Evolutionary conservation across 2,888 invertebrate genomes (phyloP), one percentile per base, ranked within the genome.

Genomic region (Hirudinaria manillensis): DNA sequence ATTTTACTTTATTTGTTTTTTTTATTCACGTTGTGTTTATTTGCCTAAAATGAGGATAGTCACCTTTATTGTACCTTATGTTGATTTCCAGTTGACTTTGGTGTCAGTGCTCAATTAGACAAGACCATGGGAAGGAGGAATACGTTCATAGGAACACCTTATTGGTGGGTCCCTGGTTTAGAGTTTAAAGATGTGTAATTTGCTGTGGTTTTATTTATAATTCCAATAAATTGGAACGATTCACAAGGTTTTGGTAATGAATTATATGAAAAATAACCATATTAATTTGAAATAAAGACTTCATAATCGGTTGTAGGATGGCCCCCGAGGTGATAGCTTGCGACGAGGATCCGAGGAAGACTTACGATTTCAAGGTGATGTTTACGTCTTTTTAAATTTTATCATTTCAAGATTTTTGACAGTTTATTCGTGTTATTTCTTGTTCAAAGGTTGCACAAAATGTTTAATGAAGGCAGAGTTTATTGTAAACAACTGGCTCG

Each of bases 281-380:
- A 16, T 45, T 45, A 45, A 45, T 45, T 10, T 45, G 10, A 45
- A 45, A 6, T 45, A 45, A 10, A 45, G 45, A 19, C 1, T 61
- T 61, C n/a, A n/a, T 36, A 24, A n/a, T 38, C 72, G 29, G 38
- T 72, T 75, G 75, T 77, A 84, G 86, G 86, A 98, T 98, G 98
- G 97, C 97, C 61, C 97, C 97, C 2, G 97, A 98, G 89, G 98
- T 98, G 68, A 98, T 98, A 83, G 99, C 98, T 75, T 99, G 99
- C 87, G 99, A 99, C 87, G 98, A 99, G 87, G 98, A 99, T 87
- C 95, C 97, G 70, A 98, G 99, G 85, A 98, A 98, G 77, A 99
- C 99, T 34, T 99, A 99, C 84, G 99, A 99, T 87, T 97, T 97
- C 88, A 91, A 85, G 81, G 85, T 85, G 79, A 78, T 76, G 13